Evolutionary conservation across 2,113 vertebrate species (phyloP), one percentile per base, ranked within the genome.

Genomic region (Enhydra lutris): DNA sequence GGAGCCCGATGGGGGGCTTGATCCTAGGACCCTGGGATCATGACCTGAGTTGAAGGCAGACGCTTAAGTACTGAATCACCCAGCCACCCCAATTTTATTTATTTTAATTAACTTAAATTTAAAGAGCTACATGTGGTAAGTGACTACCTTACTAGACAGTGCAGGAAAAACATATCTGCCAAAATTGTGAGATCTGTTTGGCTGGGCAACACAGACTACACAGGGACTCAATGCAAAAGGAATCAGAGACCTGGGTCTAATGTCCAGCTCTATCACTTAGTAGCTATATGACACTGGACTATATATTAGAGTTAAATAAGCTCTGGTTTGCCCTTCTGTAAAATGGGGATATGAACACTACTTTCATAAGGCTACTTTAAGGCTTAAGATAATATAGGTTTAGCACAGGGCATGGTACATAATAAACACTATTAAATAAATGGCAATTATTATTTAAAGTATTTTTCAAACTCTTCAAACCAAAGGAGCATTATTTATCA

Each of bases 51-150:
- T 26, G 23, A 61, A 11, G 24, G 24, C 4, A 61, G 24, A 61
- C 10, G 10, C 59, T 61, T 61, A 26, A 61, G 7, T 2, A 61
- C 59, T 61, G 59, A 61, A 21, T 8, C 59, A 61, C 23, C 59
- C 24, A 61, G 59, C 9, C 23, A 24, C 23, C 23, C 59, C 59
- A 61, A 61, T 91, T 95, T 94, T 94, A 76, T 79, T 76, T 88
- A 76, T 79, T 76, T 88, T 61, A 89, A 63, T 74, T 83, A 81
- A 94, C 57, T 87, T 76, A 95, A 85, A 82, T 84, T 67, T 89
- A 95, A 95, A 94, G 42, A 91, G 65, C 11, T 80, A 61, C 34
- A 96, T 63, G 52, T 91, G 42, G 31, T 42, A 69, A 50, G 34
- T 73, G 10, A 55, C 45, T 94, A 91, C 24, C 17, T 71, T 89